Conservation (phyloP, 2,888 invertebrate species). For the Ptychoptera albimana region DNA sequence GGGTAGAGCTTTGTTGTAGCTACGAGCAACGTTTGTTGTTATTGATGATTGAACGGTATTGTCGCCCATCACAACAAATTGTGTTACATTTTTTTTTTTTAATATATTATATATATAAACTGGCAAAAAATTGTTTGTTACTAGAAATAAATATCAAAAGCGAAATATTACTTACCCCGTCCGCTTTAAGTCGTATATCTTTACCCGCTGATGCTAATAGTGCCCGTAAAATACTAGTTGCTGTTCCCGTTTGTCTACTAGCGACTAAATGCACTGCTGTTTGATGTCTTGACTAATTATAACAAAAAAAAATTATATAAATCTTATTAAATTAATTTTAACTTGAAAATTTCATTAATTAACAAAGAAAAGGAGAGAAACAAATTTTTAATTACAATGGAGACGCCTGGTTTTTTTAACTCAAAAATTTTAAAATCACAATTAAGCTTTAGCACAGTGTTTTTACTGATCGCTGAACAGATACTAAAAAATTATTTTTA, state of each 20-base stretch:
- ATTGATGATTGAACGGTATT: too few relatives aligned
- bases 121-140: too few relatives aligned
- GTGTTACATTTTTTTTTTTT: too few relatives aligned
- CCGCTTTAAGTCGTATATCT: conserved; percentile 71
- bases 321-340: neutral
- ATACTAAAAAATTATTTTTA: too few relatives aligned
- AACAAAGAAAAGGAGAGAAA: too few relatives aligned
- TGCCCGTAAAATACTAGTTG: conserved; percentile 76
- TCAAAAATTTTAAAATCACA: neutral
- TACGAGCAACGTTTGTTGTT: too few relatives aligned
- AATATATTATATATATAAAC: too few relatives aligned
- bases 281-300: conserved; percentile 67
- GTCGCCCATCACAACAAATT: too few relatives aligned
- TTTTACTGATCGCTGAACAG: too few relatives aligned
- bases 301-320: neutral
- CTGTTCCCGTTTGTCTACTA: conserved; percentile 80
- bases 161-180: conserved; percentile 56
- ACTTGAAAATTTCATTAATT: neutral
- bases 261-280: conserved; percentile 92
- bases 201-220: conserved; percentile 78
- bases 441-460: too few relatives aligned
- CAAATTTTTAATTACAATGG: too few relatives aligned
- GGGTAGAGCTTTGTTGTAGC: too few relatives aligned
- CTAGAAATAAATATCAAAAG: neutral
- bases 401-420: neutral